phyloP scores from a whole-genome alignment of 92 coral and sea anemone species.

The Epizoanthus fatuus region DNA sequence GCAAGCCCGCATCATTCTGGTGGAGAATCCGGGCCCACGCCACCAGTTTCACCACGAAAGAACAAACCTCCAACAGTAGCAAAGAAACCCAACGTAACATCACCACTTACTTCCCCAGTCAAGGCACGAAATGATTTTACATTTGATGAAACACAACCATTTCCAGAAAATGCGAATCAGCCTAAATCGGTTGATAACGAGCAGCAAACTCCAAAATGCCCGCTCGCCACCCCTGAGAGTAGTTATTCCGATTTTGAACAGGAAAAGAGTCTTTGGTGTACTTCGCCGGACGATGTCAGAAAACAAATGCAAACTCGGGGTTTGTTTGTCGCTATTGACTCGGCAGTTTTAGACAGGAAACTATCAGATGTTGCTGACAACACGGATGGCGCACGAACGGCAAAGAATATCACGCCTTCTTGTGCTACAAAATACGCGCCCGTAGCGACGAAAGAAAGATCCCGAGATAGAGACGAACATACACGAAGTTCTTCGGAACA shows the following conservation, averaged over 20 bases:
- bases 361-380: conserved; percentile 22
- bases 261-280: conserved; percentile 9
- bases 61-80: conserved; percentile 17
- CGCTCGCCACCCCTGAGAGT: conserved; percentile 47
- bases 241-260: conserved; percentile 35
- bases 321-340: conserved; percentile 31
- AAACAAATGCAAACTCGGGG: neutral
- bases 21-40: conserved; percentile 19
- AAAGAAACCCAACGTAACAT: neutral
- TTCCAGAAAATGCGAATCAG: neutral
- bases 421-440: neutral
- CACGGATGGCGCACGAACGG: neutral
- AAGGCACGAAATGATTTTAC: conserved; percentile 7
- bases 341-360: conserved; percentile 36
- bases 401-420: neutral
- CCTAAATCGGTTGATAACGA: neutral
- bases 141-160: neutral
- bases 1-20: neutral
- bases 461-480: conserved; percentile 2
- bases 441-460: neutral
- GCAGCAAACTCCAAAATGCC: conserved; percentile 6
- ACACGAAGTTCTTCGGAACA: neutral
- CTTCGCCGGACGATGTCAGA: neutral
- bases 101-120: conserved; percentile 32
- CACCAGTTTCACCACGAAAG: conserved; percentile 17